Evolutionary conservation across 2,888 invertebrate genomes (phyloP).

Genomic region (Sinohyriopsis cumingii): DNA sequence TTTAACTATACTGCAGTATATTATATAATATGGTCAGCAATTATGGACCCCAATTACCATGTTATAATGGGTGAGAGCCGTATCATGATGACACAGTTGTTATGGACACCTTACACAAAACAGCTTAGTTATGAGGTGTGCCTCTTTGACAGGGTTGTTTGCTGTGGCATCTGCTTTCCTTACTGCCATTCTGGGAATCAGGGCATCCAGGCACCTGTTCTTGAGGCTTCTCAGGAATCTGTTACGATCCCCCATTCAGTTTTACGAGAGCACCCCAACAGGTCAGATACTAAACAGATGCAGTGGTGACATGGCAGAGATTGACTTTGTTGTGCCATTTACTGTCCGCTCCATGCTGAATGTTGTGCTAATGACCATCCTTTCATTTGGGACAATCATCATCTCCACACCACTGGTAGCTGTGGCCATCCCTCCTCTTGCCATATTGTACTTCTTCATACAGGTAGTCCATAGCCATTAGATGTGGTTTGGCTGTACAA

Average conservation of each 20-base stretch:
- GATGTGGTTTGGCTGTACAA: neutral
- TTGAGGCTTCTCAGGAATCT: slow-evolving; percentile 62
- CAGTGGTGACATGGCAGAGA: slow-evolving; percentile 55
- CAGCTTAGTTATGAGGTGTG: too few species aligned
- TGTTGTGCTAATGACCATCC: slow-evolving; percentile 40
- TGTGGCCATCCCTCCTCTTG: slow-evolving; percentile 46
- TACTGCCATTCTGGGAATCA: slow-evolving; percentile 70
- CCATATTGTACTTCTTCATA: slow-evolving; percentile 51
- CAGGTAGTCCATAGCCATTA: slow-evolving; percentile 52
- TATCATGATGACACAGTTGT: too few species aligned
- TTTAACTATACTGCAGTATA: too few species aligned
- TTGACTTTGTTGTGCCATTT: slow-evolving; percentile 66
- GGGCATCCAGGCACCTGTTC: slow-evolving; percentile 69
- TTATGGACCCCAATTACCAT: too few species aligned
- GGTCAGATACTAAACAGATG: slow-evolving; percentile 73
- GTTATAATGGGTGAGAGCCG: too few species aligned
- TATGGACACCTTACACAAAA: too few species aligned
- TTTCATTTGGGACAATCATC: slow-evolving; percentile 49
- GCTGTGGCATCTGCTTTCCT: slow-evolving; percentile 51
- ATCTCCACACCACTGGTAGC: slow-evolving; percentile 50
- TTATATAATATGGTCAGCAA: too few species aligned
- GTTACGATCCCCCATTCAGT: slow-evolving; percentile 56
- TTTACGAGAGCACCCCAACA: slow-evolving; percentile 69
- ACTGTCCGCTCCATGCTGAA: slow-evolving; percentile 65
- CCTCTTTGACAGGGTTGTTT: slow-evolving; percentile 51